Base-by-base conservation (phyloP, 1,140 invertebrate species). In the Copidosoma floridanum region DNA sequence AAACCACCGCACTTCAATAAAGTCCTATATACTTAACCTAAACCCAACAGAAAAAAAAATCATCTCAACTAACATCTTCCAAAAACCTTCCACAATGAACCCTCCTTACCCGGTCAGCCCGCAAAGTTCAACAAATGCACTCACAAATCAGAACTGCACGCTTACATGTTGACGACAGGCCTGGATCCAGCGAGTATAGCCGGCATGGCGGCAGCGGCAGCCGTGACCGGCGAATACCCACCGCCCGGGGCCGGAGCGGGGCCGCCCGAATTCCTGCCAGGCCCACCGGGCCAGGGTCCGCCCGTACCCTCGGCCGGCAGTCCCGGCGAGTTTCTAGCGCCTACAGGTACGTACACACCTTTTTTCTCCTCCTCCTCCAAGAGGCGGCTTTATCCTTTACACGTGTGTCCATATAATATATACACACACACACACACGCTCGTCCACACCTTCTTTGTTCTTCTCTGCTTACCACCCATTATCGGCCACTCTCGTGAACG, bases 181-280 rank as follows among this genome's bases (percentile, higher is more conserved):
- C 84, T 88, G 69, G 85, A 87, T 75, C 80, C 81, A 40, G 82
- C 83, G 52, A 86, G 84, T 59, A 84, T 86, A 69, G 85, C 86
- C 67, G 84, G 84, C 50, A 87, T 87, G 85, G 85, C 61, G 79
- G 87, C 70, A 82, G 86, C 78, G 74, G 82, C 68, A 78, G n/a
- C 11, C 24, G 84, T 69, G 77, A 81, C 85, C 66, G 83, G 83
- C 64, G 86, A 88, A 65, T 85, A 86, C 67, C 84, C 84, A 71
- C 85, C 85, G 71, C 80, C 86, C 70, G 83, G 83, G 65, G 83
- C 85, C 67, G 77, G 81, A 67, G 82, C 81, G 58, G 82, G 80
- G 64, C 82, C 82, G 63, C 82, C 84, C 32, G 83, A 81, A 69
- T 83, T 83, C 68, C 76, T 85, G 66, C 80, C 81, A 60, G 81